phyloP scores from a whole-genome alignment of 2,888 invertebrate species.

The Orgyia antiqua region DNA sequence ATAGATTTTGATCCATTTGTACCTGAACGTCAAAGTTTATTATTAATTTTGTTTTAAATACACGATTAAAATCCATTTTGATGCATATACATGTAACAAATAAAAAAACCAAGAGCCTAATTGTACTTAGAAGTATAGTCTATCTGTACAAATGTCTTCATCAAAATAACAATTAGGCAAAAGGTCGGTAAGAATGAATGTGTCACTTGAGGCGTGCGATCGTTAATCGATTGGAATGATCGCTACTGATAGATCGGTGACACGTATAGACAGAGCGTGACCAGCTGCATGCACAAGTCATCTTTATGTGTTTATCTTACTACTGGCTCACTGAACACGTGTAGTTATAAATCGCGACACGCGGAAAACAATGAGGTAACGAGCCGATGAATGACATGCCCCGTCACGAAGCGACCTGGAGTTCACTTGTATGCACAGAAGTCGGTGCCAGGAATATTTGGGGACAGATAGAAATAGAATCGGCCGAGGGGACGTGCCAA shows the following conservation, averaged over 20 bases:
- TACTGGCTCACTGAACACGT: constrained; percentile 57
- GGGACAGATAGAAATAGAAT: constrained; percentile 69
- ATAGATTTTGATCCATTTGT: too few species aligned
- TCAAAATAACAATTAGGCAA: constrained; percentile 38
- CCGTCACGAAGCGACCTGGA: constrained; percentile 46
- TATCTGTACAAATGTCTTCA: constrained; percentile 15
- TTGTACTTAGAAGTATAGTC: too few species aligned
- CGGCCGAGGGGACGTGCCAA: constrained; percentile 64
- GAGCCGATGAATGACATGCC: constrained; percentile 73
- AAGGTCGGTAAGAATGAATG: constrained; percentile 44
- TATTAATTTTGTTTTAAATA: too few species aligned
- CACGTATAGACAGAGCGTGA: constrained; percentile 48
- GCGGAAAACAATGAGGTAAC: constrained; percentile 69
- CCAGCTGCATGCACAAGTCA: constrained; percentile 47
- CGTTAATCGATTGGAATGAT: constrained; percentile 65
- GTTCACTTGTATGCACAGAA: constrained; percentile 59
- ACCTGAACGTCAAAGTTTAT: too few species aligned
- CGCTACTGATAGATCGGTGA: constrained; percentile 67
- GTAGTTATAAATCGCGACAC: constrained; percentile 62
- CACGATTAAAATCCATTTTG: too few species aligned
- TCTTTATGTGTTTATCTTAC: constrained; percentile 50
- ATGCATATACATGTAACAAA: too few species aligned
- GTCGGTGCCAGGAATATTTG: constrained; percentile 73
- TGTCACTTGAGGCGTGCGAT: constrained; percentile 42
- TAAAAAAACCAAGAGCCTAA: too few species aligned